Percentiles rank a stretch among this genome's conserved stretches.
Conservation (phyloP, 2,113 vertebrate genomes). For the Gymnarchus niloticus region DNA sequence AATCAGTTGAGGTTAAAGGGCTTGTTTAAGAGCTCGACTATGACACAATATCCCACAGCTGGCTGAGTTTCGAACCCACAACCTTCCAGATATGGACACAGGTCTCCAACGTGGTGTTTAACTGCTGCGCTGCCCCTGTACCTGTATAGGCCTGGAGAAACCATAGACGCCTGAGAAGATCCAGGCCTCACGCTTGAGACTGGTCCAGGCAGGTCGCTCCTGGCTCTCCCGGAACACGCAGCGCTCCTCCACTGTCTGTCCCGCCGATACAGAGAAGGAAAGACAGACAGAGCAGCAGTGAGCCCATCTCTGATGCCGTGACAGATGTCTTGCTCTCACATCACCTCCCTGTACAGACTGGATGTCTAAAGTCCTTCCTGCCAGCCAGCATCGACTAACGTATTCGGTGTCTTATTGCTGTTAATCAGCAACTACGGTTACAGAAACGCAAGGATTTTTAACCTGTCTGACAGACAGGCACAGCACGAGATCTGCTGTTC, state of each 20-base stretch:
- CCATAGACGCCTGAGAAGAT: slow-evolving; percentile 67
- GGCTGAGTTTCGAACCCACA: background rate
- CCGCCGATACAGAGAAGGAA: no score
- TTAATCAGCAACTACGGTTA: no score
- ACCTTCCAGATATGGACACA: background rate
- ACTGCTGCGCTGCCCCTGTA: slow-evolving; percentile 24
- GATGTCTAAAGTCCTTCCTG: no score
- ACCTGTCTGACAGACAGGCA: no score
- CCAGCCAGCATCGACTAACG: no score
- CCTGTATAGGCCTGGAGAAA: slow-evolving; percentile 71
- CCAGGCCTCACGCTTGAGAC: slow-evolving; percentile 65
- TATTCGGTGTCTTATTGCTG: no score
- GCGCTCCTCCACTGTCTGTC: slow-evolving; percentile 65
- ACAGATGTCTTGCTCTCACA: no score
- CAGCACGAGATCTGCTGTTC: no score
- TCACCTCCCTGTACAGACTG: no score
- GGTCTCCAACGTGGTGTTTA: background rate
- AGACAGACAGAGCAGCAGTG: no score
- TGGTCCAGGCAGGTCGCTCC: slow-evolving; percentile 53
- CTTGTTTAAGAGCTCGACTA: background rate
- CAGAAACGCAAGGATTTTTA: no score
- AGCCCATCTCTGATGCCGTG: no score
- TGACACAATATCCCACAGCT: background rate
- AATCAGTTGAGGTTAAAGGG: background rate
- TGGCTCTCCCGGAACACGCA: slow-evolving; percentile 56